Conservation (phyloP, 2,888 invertebrate species). For the Norana najaformis region DNA sequence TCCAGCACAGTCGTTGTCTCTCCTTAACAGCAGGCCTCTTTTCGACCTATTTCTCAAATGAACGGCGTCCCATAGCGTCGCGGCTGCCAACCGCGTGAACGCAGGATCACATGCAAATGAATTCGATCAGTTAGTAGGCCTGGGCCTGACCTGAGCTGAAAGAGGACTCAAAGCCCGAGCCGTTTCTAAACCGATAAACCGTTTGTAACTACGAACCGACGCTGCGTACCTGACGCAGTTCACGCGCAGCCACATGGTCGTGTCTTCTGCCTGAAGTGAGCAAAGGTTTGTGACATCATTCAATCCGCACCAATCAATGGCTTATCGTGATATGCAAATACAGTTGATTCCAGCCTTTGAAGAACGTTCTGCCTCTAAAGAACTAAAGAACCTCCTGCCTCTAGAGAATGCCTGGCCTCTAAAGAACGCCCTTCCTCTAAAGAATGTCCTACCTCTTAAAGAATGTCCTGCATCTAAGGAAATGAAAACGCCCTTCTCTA, state of each 20-base stretch:
- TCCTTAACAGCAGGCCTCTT: background rate
- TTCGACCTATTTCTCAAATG: background rate
- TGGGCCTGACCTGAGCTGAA: background rate
- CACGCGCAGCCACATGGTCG: background rate
- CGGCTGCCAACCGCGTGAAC: background rate
- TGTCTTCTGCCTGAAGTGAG: background rate
- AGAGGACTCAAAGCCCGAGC: background rate
- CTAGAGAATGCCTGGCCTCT: too few relatives aligned
- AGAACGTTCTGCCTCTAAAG: too few relatives aligned
- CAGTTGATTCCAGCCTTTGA: too few relatives aligned
- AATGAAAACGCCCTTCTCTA: too few relatives aligned
- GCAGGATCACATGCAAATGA: background rate
- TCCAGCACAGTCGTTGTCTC: background rate
- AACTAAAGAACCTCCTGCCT: too few relatives aligned
- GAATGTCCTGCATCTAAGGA: too few relatives aligned
- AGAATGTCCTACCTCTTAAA: too few relatives aligned
- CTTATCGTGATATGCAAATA: background rate
- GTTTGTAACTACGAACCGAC: background rate
- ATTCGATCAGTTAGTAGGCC: background rate
- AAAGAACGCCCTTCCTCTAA: too few relatives aligned
- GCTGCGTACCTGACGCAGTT: background rate
- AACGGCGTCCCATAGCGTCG: conserved; percentile 6
- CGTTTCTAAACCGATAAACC: background rate
- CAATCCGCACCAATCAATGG: background rate
- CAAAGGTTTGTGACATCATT: background rate